A percentile compares a stretch with the other conserved stretches of the same genome.
These are phyloP conservation scores for Microcaecilia unicolor DNA, from an alignment of 2,797 vertebrate species.

Conservation along the genomic window DNA sequence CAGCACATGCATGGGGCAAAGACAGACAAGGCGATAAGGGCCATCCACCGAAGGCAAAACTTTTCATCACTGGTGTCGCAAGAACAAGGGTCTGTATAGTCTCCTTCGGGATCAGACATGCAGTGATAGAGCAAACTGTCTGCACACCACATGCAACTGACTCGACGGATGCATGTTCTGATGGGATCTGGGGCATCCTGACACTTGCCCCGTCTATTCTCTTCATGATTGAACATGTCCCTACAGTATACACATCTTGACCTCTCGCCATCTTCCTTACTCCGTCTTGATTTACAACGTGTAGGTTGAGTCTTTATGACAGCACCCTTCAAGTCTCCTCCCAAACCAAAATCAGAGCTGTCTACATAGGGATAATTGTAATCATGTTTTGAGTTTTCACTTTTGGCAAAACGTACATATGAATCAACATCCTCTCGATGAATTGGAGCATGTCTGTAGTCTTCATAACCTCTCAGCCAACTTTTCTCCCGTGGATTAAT, in stretches of 20 bases:
- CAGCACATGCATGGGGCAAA: slow-evolving; percentile 96
- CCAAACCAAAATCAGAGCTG: slow-evolving; percentile 67
- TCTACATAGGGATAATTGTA: slow-evolving; percentile 87
- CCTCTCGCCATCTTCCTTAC: slow-evolving; percentile 69
- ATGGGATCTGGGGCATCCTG: slow-evolving; percentile 88
- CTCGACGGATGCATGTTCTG: slow-evolving; percentile 75
- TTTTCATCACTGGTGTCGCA: slow-evolving; percentile 87
- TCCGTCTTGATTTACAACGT: slow-evolving; percentile 61
- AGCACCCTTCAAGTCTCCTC: slow-evolving; percentile 65
- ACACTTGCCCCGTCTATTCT: slow-evolving; percentile 82
- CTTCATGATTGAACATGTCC: slow-evolving; percentile 79
- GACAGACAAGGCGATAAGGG: slow-evolving; percentile 87
- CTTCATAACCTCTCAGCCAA: slow-evolving; percentile 91
- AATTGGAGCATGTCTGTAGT: slow-evolving; percentile 83
- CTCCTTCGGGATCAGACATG: slow-evolving; percentile 96
- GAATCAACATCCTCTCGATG: slow-evolving; percentile 77
- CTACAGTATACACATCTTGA: slow-evolving; percentile 86
- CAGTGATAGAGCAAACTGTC: slow-evolving; percentile 98
- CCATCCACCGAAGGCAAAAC: slow-evolving; percentile 89
- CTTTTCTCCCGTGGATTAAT: slow-evolving; percentile 92
- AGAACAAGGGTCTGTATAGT: slow-evolving; percentile 93
- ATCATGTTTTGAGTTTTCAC: slow-evolving; percentile 81
- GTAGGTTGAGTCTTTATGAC: slow-evolving; percentile 80
- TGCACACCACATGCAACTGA: slow-evolving; percentile 96
- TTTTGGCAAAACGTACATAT: slow-evolving; percentile 86